phyloP scores from a whole-genome alignment of 2,888 invertebrate genomes.

The Morpho deidamia region DNA sequence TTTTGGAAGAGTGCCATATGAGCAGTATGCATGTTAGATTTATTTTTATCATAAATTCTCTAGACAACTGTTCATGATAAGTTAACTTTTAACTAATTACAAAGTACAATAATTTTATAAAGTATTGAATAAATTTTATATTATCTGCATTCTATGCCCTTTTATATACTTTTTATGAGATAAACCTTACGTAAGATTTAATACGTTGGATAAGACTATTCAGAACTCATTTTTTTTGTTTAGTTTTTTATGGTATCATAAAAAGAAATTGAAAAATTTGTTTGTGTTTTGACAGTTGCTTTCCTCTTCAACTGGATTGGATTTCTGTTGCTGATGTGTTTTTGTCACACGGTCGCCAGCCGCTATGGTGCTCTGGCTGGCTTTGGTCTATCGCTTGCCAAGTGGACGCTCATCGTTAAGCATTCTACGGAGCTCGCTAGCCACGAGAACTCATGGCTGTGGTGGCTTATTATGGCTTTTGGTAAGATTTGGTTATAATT shows the following conservation, averaged over 20 bases:
- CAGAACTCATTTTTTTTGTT: too few species aligned
- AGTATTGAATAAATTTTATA: too few species aligned
- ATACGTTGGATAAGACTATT: too few species aligned
- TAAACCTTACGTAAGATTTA: too few species aligned
- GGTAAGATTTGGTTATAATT: too few species aligned
- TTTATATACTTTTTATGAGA: too few species aligned
- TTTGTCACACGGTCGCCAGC: slow-evolving; percentile 95
- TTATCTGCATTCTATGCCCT: too few species aligned
- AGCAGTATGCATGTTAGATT: not conserved
- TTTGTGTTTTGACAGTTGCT: slow-evolving; percentile 80
- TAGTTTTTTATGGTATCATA: too few species aligned
- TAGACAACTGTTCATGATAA: not conserved
- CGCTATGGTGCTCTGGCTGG: slow-evolving; percentile 95
- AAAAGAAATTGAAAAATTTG: too few species aligned
- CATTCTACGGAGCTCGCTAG: slow-evolving; percentile 92
- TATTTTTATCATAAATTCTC: not conserved
- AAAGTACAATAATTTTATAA: too few species aligned
- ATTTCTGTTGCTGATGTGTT: slow-evolving; percentile 93
- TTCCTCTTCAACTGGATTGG: slow-evolving; percentile 98
- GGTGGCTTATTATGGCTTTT: slow-evolving; percentile 95
- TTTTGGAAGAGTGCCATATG: not conserved
- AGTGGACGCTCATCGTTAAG: slow-evolving; percentile 97
- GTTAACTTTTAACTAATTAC: too few species aligned
- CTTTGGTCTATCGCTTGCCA: slow-evolving; percentile 94
- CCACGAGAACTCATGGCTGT: slow-evolving; percentile 93